Evolutionary conservation across 2,888 invertebrate genomes (phyloP).

Genomic region (Sabatieria punctata): DNA sequence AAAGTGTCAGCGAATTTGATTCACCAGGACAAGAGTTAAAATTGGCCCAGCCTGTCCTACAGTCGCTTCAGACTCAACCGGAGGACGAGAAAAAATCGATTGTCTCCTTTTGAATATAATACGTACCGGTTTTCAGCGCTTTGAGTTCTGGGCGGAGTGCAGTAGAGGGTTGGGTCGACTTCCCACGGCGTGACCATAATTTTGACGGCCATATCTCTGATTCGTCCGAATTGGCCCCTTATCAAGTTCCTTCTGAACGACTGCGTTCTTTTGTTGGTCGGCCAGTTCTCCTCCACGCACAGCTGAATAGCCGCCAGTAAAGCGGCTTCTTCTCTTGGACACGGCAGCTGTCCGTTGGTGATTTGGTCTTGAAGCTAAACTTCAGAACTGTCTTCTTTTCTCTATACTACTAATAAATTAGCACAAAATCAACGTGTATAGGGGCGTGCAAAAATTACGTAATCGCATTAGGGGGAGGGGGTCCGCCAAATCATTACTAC

Average conservation of each 20-base stretch:
- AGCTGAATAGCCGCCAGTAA: conserved; percentile 46
- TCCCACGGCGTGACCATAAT: conserved; percentile 32
- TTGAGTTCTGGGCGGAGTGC: conserved; percentile 21
- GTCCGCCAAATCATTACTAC: too few relatives aligned
- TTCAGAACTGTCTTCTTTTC: conserved; percentile 12
- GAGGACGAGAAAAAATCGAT: too few relatives aligned
- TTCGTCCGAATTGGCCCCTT: conserved; percentile 25
- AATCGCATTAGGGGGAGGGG: too few relatives aligned
- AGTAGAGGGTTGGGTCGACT: conserved; percentile 21
- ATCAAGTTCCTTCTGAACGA: conserved; percentile 27
- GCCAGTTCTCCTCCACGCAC: conserved; percentile 43
- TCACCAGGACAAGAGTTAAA: too few relatives aligned
- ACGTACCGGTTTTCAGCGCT: too few relatives aligned
- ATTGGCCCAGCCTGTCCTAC: too few relatives aligned
- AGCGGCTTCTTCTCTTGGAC: conserved; percentile 47
- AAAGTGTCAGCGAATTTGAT: too few relatives aligned
- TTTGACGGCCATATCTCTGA: conserved; percentile 27
- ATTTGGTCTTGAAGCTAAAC: conserved; percentile 45
- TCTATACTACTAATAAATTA: too few relatives aligned
- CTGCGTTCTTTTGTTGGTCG: conserved; percentile 23
- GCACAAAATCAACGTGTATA: too few relatives aligned
- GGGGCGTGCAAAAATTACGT: too few relatives aligned
- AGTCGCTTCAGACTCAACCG: too few relatives aligned
- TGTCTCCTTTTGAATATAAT: too few relatives aligned
- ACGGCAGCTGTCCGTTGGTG: conserved; percentile 44